These are phyloP conservation scores for Dinomys branickii DNA, from an alignment of 2,113 vertebrate genomes.

Conservation along the genomic window DNA sequence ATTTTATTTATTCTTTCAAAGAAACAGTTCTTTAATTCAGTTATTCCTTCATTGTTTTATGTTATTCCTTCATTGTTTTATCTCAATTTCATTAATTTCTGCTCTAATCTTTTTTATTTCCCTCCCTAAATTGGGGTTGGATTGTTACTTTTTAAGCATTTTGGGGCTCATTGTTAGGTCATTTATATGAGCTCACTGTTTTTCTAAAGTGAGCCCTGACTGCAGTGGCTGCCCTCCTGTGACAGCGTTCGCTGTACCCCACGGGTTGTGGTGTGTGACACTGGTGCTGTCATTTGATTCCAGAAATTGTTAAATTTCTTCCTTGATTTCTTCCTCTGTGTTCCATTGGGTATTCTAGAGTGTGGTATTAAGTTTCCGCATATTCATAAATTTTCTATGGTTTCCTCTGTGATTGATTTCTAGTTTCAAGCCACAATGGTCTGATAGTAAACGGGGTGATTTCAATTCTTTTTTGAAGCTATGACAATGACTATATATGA, in stretches of 20 bases:
- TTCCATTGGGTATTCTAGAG: background rate
- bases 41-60: background rate
- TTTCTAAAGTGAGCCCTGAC: background rate
- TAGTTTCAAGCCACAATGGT: background rate
- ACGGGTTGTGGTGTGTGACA: background rate
- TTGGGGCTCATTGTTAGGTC: background rate
- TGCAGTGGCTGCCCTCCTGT: background rate
- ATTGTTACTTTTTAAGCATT: background rate
- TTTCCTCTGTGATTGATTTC: background rate
- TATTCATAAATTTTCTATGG: background rate
- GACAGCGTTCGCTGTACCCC: background rate
- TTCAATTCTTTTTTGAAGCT: background rate
- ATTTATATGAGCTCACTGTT: background rate
- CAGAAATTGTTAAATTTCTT: background rate
- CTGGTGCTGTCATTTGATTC: background rate
- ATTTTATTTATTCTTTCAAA: background rate
- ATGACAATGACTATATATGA: too few species aligned
- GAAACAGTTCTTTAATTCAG: background rate
- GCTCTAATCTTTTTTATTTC: background rate
- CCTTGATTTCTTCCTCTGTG: background rate
- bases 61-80: background rate
- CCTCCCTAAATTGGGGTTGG: background rate
- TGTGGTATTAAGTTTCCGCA: background rate
- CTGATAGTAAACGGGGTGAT: background rate
- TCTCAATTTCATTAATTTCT: background rate